Conservation (phyloP, 1,140 invertebrate species). For the Drosophila equinoxialis region DNA sequence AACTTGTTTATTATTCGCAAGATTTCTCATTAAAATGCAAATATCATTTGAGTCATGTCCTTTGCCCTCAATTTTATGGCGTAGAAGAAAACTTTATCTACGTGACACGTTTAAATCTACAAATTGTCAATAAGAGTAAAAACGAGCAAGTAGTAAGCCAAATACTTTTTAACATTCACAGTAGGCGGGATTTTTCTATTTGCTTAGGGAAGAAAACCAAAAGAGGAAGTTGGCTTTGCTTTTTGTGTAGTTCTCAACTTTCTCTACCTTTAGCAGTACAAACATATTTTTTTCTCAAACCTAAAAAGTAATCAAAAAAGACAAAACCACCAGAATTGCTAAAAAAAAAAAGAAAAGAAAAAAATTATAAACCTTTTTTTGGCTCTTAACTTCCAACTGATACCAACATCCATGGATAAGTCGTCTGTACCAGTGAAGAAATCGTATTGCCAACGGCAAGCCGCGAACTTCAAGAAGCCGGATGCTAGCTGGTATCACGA, state of each 20-base stretch:
- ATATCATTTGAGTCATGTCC: slow-evolving; percentile 37
- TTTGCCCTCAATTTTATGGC: too few relatives aligned
- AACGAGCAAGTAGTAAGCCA: neutral
- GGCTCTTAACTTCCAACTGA: neutral
- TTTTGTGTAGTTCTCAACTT: too few relatives aligned
- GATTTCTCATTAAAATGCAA: slow-evolving; percentile 62
- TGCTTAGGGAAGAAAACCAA: neutral
- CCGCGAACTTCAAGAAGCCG: neutral
- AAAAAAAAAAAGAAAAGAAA: neutral
- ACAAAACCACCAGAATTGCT: neutral
- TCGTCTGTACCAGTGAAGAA: too few relatives aligned
- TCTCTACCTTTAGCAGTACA: too few relatives aligned
- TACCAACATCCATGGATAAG: too few relatives aligned
- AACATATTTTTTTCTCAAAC: too few relatives aligned
- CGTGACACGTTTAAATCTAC: slow-evolving; percentile 28
- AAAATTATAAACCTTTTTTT: neutral
- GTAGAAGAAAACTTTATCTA: slow-evolving; percentile 18
- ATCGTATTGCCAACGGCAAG: neutral
- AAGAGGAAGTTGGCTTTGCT: too few relatives aligned
- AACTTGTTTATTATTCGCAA: slow-evolving; percentile 31
- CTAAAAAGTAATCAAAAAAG: neutral
- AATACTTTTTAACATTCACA: neutral
- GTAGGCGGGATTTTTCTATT: neutral
- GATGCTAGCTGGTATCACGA: neutral
- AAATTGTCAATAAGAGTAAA: neutral